Evolutionary conservation across 2,797 vertebrate species (phyloP).

Genomic region (Tenualosa ilisha): DNA sequence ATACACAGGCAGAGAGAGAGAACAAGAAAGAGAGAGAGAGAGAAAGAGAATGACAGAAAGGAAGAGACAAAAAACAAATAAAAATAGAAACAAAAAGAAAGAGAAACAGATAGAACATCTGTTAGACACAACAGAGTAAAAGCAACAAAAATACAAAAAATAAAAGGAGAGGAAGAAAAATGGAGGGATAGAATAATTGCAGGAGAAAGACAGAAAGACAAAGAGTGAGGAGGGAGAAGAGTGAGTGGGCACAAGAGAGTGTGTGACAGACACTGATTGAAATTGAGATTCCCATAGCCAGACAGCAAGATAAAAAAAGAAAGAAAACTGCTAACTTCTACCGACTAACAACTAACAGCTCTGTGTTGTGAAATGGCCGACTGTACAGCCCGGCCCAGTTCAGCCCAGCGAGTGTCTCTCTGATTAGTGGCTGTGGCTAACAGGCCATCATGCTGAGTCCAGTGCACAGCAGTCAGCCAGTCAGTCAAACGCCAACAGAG

Average conservation of each 20-base stretch:
- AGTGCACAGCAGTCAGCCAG: not conserved
- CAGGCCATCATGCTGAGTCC: not conserved
- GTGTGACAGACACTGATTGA: conserved; percentile 18
- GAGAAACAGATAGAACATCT: not conserved
- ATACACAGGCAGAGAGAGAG: not conserved
- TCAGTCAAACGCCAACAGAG: not conserved
- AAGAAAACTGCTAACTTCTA: not conserved
- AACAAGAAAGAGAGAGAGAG: not conserved
- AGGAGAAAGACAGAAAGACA: conserved; percentile 15
- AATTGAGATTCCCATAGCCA: not conserved
- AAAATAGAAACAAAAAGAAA: not conserved
- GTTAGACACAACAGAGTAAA: not conserved
- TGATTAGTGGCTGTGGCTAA: not conserved
- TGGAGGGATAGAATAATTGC: conserved; percentile 13
- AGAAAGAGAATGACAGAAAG: not conserved
- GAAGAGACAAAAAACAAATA: conserved; percentile 28
- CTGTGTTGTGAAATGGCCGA: not conserved
- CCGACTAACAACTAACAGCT: not conserved
- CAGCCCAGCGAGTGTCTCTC: not conserved
- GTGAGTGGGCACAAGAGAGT: not conserved
- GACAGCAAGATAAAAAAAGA: not conserved
- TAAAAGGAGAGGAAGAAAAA: conserved; percentile 1
- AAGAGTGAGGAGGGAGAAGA: not conserved
- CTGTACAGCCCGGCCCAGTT: not conserved
- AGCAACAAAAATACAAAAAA: not conserved